Conservation (phyloP, 2,113 vertebrate species). For the Heteronetta atricapilla region DNA sequence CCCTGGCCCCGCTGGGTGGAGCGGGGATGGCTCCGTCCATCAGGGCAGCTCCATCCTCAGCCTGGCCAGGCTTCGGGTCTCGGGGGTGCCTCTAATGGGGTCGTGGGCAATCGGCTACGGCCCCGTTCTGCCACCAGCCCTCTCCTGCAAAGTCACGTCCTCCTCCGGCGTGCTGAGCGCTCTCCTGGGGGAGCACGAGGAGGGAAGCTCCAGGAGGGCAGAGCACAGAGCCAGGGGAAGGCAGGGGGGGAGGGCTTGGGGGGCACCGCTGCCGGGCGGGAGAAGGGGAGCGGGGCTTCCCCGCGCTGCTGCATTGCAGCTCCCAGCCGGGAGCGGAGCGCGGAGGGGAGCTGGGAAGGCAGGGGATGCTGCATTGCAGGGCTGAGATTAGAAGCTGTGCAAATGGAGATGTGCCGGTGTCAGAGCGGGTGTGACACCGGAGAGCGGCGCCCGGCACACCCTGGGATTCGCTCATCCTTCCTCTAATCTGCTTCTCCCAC, state of each 20-base stretch:
- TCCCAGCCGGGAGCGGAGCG: not conserved
- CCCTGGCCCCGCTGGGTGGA: not conserved
- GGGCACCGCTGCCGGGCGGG: not conserved
- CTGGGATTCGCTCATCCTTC: not conserved
- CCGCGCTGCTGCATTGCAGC: constrained; percentile 62
- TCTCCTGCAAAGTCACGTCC: not conserved
- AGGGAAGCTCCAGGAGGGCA: not conserved
- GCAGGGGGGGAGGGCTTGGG: fast-evolving
- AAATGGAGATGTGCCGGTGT: constrained; percentile 38
- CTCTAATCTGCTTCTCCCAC: not conserved
- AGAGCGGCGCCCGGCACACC: not conserved
- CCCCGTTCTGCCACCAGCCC: fast-evolving
- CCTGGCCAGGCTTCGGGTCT: not conserved
- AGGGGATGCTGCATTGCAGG: constrained; percentile 67
- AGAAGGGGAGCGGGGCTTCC: not conserved
- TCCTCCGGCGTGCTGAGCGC: not conserved
- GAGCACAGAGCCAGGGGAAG: not conserved
- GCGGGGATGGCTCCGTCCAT: not conserved
- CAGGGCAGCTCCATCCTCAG: not conserved
- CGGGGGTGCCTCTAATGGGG: fast-evolving
- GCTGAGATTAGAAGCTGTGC: constrained; percentile 52
- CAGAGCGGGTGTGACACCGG: constrained; percentile 15
- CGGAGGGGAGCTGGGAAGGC: constrained; percentile 41
- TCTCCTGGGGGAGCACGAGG: not conserved
- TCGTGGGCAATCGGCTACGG: fast-evolving